Evolutionary conservation across 2,113 vertebrate species (phyloP).

Genomic region (Scomber japonicus): DNA sequence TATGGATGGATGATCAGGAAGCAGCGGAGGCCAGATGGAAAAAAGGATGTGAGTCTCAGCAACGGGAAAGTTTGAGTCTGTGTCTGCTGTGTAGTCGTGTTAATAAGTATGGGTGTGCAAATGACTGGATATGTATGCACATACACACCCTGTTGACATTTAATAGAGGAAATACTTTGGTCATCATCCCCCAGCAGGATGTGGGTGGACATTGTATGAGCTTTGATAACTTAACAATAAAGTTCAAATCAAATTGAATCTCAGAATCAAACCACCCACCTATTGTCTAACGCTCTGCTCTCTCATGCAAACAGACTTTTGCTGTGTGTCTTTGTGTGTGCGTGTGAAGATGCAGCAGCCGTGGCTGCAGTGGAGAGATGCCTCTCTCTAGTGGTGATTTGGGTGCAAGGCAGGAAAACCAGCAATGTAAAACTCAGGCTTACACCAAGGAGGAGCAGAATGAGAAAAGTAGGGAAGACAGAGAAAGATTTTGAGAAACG

Average conservation of each 20-base stretch:
- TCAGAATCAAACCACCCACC: slow-evolving; percentile 43
- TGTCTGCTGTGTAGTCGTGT: slow-evolving; percentile 3
- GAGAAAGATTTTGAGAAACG: not conserved
- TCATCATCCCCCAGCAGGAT: slow-evolving; percentile 46
- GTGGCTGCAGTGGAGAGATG: slow-evolving; percentile 17
- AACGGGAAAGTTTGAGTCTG: slow-evolving; percentile 36
- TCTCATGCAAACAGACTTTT: slow-evolving; percentile 14
- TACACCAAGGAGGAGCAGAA: not conserved
- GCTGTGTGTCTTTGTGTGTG: slow-evolving; percentile 1
- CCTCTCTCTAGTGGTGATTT: slow-evolving; percentile 62
- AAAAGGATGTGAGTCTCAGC: slow-evolving; percentile 7
- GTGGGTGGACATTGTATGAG: slow-evolving; percentile 45
- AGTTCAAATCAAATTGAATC: slow-evolving; percentile 64
- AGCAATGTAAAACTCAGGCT: not conserved
- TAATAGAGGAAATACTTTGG: slow-evolving; percentile 58
- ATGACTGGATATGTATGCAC: not conserved
- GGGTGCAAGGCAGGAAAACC: slow-evolving; percentile 10
- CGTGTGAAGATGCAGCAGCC: not conserved
- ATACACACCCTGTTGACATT: slow-evolving; percentile 34
- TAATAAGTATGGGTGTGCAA: slow-evolving; percentile 25
- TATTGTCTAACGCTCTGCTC: not conserved
- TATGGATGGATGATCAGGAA: slow-evolving; percentile 24
- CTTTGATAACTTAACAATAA: slow-evolving; percentile 46
- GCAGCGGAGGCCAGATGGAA: slow-evolving; percentile 2
- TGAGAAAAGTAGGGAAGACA: not conserved